phyloP scores from a whole-genome alignment of 2,888 invertebrate species.

The Microdon myrmicae region DNA sequence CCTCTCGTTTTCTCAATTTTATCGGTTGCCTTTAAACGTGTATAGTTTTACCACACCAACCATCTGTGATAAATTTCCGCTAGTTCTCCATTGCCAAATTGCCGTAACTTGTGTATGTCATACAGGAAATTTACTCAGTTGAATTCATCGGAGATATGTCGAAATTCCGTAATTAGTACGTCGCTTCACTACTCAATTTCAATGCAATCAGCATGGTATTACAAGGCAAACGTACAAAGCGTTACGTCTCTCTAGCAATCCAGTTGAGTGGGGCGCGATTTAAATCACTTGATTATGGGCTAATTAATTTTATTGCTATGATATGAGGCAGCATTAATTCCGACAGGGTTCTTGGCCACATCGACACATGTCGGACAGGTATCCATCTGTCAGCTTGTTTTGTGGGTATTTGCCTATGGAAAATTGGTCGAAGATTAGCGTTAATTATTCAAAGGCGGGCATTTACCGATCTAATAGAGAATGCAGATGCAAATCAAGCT shows the following conservation, averaged over 20 bases:
- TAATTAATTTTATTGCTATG: slow-evolving; percentile 25
- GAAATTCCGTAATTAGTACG: no score
- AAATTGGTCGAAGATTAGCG: slow-evolving; percentile 35
- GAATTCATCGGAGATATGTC: no score
- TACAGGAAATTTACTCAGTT: no score
- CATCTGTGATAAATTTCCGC: no score
- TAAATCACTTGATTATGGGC: slow-evolving; percentile 30
- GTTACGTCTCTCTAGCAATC: neutral
- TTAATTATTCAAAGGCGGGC: slow-evolving; percentile 49
- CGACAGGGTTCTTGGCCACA: slow-evolving; percentile 7
- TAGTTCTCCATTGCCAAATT: no score
- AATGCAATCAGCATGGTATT: slow-evolving; percentile 28
- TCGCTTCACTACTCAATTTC: slow-evolving; percentile 9
- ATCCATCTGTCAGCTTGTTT: neutral
- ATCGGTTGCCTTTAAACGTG: no score
- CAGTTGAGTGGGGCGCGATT: slow-evolving; percentile 15
- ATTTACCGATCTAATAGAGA: slow-evolving; percentile 38
- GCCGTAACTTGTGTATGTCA: no score
- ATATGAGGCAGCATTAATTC: slow-evolving; percentile 26
- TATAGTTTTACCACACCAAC: no score
- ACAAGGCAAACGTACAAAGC: slow-evolving; percentile 12
- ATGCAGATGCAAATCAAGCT: slow-evolving; percentile 43
- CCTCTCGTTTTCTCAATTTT: no score
- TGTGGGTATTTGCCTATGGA: neutral
- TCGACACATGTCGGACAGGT: neutral